Evolutionary conservation across 2,797 vertebrate genomes (phyloP), one percentile per base, ranked within the genome.

Genomic region (Pseudocheirus occidentalis): DNA sequence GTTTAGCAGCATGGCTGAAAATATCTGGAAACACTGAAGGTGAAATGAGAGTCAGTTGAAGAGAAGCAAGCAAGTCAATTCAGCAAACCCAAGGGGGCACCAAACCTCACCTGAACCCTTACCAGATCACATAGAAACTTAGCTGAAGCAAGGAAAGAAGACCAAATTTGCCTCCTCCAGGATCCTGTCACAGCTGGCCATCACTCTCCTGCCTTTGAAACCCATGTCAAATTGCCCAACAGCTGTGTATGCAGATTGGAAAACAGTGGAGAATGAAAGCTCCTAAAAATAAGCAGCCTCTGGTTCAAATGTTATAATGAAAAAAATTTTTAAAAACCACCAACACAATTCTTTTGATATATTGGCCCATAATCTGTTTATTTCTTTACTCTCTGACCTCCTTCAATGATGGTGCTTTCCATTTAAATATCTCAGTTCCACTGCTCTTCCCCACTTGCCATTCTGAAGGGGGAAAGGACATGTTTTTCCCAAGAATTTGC

Each of bases 21-120:
- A 90, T 90, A 90, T 90, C 90, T 90, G 90, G 90, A 90, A 87
- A 55, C 90, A 90, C 52, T 53, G 90, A 55, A 90, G 59, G 18
- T 93, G 55, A 90, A 62, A 55, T 54, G 40, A 91, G 92, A 73
- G 81, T 90, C 7, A 46, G 34, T 0, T 46, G 16, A 92, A 94
- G 55, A 52, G 16, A 50, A 93, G 21, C 58, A 87, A 90, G 13
- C 10, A 10, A 55, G 40, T 21, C 14, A 52, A 24, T 0, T 53
- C 54, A 5, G n/a, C 93, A 91, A 62, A 73, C 21, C 53, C 56
- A 90, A 91, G 3, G 50, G 81, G 93, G 9, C 16, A 27, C 53
- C 92, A 92, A 93, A n/a, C 52, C 55, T n/a, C n/a, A n/a, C 3
- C 0, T 27, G 46, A 18, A 96, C 55, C 16, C 27, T 92, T 50